A percentile compares a stretch with the other conserved stretches of the same genome.
These are phyloP conservation scores for Erebia aethiops DNA, from an alignment of 2,888 invertebrate species.

Conservation along the genomic window DNA sequence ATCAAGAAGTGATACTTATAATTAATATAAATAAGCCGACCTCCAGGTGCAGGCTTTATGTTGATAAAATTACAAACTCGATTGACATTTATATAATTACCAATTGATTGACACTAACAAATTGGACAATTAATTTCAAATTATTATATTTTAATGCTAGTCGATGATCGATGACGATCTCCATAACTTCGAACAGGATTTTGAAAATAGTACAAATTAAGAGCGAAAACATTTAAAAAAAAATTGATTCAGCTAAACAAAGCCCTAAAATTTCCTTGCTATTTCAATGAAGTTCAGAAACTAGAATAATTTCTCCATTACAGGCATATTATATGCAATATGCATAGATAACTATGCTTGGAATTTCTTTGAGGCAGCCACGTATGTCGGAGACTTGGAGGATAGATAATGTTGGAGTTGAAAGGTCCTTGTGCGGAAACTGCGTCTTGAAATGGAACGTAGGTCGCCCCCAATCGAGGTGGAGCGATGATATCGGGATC, in stretches of 20 bases:
- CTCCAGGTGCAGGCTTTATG: constrained; percentile 2
- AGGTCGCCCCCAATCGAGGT: too few relatives aligned
- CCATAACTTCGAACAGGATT: background rate
- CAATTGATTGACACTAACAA: constrained; percentile 23
- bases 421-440: too few relatives aligned
- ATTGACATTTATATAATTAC: constrained; percentile 10
- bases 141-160: constrained; percentile 6
- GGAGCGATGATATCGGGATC: too few relatives aligned
- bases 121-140: constrained; percentile 25
- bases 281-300: background rate
- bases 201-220: background rate
- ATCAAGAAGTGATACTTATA: background rate
- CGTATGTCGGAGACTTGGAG: too few relatives aligned
- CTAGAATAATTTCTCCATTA: too few relatives aligned
- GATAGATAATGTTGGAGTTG: too few relatives aligned
- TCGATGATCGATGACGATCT: background rate
- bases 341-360: too few relatives aligned
- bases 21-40: background rate
- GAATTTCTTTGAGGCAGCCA: too few relatives aligned
- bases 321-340: too few relatives aligned
- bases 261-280: too few relatives aligned
- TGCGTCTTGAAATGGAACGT: too few relatives aligned
- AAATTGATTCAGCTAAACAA: too few relatives aligned
- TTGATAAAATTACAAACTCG: constrained; percentile 12
- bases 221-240: background rate